phyloP scores from a whole-genome alignment of 2,113 vertebrate genomes.

The Mola mola region DNA sequence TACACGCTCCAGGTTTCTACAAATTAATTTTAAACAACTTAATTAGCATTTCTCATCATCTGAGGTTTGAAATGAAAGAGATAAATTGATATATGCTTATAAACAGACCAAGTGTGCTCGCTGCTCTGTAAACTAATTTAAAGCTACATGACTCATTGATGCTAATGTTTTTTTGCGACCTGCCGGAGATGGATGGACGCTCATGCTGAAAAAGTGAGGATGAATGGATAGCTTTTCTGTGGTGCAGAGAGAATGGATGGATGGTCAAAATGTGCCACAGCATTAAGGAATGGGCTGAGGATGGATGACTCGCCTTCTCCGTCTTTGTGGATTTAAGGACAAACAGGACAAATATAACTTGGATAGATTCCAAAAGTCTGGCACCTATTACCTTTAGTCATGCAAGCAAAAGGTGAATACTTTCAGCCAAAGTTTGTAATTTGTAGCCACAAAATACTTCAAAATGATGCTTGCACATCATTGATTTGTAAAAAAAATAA shows the following conservation, averaged over 20 bases:
- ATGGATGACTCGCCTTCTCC: constrained; percentile 55
- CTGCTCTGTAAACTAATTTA: constrained; percentile 13
- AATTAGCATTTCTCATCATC: too few species aligned
- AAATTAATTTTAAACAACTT: too few species aligned
- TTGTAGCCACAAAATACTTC: background rate
- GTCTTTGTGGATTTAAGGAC: constrained; percentile 43
- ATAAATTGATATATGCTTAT: too few species aligned
- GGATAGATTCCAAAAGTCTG: constrained; percentile 29
- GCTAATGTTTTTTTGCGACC: constrained; percentile 34
- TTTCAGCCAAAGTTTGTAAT: too few species aligned
- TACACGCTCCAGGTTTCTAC: too few species aligned
- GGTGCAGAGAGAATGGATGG: constrained; percentile 29
- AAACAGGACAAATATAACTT: constrained; percentile 30
- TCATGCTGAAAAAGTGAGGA: constrained; percentile 31
- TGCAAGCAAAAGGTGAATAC: too few species aligned
- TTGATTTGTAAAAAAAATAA: too few species aligned
- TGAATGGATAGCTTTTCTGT: constrained; percentile 46
- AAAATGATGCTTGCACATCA: too few species aligned
- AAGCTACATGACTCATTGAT: constrained; percentile 26
- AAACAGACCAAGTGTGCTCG: too few species aligned
- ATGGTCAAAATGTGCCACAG: constrained; percentile 19
- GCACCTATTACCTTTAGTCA: too few species aligned
- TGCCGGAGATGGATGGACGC: constrained; percentile 48
- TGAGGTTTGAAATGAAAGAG: too few species aligned
- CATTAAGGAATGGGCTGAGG: constrained; percentile 36